These are phyloP conservation scores for Philonicus albiceps DNA, from an alignment of 2,888 invertebrate species.

Conservation along the genomic window DNA sequence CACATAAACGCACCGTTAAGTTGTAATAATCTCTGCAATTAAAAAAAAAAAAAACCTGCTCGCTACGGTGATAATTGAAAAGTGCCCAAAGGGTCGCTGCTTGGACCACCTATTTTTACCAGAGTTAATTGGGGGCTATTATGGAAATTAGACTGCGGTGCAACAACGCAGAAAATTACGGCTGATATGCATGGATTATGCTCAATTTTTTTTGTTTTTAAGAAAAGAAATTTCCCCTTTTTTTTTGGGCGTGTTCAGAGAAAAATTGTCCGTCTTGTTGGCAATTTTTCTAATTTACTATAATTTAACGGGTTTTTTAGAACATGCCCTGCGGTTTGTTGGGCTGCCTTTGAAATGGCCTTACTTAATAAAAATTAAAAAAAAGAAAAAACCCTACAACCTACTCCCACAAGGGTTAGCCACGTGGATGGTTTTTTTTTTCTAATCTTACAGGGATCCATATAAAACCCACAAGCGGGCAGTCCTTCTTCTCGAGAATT, in stretches of 20 bases:
- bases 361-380: background rate
- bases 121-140: background rate
- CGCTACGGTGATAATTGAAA: background rate
- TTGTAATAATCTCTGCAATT: background rate
- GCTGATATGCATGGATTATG: background rate
- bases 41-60: background rate
- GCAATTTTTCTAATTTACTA: background rate
- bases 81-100: background rate
- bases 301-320: background rate
- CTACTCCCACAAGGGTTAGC: background rate
- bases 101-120: background rate
- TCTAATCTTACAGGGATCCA: background rate
- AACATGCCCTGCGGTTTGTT: background rate
- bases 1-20: background rate
- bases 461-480: background rate
- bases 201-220: background rate
- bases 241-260: background rate
- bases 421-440: background rate
- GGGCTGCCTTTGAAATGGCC: background rate
- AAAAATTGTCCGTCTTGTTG: background rate
- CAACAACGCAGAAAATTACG: background rate
- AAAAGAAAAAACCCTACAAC: background rate
- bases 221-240: background rate
- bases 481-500: background rate
- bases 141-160: background rate